Conservation (phyloP, 2,797 vertebrate genomes). For the Sylvilagus floridanus region DNA sequence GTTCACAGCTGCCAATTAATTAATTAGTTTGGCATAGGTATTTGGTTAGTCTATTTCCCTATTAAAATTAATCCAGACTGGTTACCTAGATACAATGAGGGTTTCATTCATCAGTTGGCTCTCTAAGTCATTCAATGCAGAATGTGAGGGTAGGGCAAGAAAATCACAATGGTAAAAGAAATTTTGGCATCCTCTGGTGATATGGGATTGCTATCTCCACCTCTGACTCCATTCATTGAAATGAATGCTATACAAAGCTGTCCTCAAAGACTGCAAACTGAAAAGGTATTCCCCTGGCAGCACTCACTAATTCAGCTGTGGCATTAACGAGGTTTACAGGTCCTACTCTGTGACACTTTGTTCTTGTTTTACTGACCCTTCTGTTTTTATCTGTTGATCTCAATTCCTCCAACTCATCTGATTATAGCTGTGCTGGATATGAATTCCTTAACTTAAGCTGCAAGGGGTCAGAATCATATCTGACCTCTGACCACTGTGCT, state of each 20-base stretch:
- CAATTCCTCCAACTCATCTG: neutral
- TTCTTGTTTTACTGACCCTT: neutral
- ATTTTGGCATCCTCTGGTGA: neutral
- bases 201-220: neutral
- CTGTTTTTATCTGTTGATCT: constrained; percentile 25
- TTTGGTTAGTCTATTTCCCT: neutral
- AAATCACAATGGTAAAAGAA: neutral
- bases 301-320: neutral
- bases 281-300: neutral
- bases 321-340: neutral
- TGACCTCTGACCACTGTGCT: neutral
- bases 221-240: neutral
- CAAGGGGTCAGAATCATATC: neutral
- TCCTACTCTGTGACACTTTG: neutral
- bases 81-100: neutral
- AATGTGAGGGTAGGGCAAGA: neutral
- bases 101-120: neutral
- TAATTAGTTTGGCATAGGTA: neutral
- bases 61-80: neutral
- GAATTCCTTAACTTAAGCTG: neutral
- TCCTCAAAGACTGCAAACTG: neutral
- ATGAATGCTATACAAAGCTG: neutral
- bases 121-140: neutral
- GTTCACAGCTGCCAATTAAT: neutral
- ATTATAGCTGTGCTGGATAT: neutral